Base-by-base conservation (phyloP, 2,797 vertebrate genomes). In the Lepilemur ruficaudatus region DNA sequence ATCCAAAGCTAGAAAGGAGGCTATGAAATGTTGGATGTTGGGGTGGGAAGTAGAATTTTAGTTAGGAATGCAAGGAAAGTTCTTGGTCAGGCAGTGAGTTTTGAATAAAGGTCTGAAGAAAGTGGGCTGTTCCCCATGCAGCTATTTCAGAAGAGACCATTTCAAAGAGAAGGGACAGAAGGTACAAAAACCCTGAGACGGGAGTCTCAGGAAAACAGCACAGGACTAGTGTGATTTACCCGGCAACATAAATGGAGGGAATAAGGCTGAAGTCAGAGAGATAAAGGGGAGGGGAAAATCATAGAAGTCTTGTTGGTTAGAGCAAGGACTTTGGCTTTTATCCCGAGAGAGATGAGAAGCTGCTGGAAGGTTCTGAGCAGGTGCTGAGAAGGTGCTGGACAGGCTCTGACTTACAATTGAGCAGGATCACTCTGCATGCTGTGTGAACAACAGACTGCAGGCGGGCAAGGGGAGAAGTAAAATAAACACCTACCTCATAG, bases 341-440 rank as follows among this genome's bases (percentile, higher is more conserved):
- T 57, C 83, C n/a, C 22, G 73, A 79, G 35, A 72, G 2, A 86
- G 52, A 79, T 12, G 38, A 9, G 50, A 89, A 70, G 48, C 50
- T 75, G 5, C 79, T 43, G 23, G 69, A 93, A 91, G 67, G 30
- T 46, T 95, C 92, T 94, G 38, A 63, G 82, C 43, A 75, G 73
- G 4, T 38, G 38, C 38, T 38, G 38, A 38, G 38, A 38, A 38
- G 38, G 38, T 38, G 38, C 38, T 38, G 80, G 82, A 70, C n/a
- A 35, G 4, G 8, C 52, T 43, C 57, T 79, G n/a, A 82, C 43
- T 52, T 79, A 35, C 0, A 63, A 48, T 17, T 83, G 75, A 83
- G 38, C 8, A 38, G 46, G 35, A 43, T 81, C 76, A 57, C 30
- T 59, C 32, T 88, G 85, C 43, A 25, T 91, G 63, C 41, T 46